Percentiles rank a stretch among this genome's conserved stretches.
Conservation (phyloP, 2,797 vertebrate species). For the Merluccius polli region DNA sequence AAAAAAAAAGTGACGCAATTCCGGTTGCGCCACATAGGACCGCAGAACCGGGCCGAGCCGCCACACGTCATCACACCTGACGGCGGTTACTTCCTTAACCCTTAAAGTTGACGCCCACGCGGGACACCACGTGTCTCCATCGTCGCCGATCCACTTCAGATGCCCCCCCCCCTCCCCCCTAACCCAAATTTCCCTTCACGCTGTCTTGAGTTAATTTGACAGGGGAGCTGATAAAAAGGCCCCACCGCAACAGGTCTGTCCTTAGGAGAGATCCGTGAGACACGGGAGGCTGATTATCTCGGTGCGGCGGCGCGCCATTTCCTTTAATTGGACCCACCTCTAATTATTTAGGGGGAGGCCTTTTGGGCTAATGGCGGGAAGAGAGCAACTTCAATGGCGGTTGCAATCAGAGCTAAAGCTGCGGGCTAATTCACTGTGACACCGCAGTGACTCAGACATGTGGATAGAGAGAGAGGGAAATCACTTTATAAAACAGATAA, state of each 20-base stretch:
- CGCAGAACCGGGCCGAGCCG: slow-evolving; percentile 26
- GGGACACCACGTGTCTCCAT: slow-evolving; percentile 7
- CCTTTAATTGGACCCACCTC: slow-evolving; percentile 40
- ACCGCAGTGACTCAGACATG: slow-evolving; percentile 38
- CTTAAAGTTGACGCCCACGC: slow-evolving; percentile 30
- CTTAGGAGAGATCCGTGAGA: slow-evolving; percentile 47
- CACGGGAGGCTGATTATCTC: slow-evolving; percentile 42
- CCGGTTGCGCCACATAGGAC: too few species aligned
- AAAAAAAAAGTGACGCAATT: too few species aligned
- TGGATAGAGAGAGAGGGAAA: slow-evolving; percentile 35
- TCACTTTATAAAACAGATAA: slow-evolving; percentile 45
- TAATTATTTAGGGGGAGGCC: slow-evolving; percentile 55
- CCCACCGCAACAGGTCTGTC: slow-evolving; percentile 19
- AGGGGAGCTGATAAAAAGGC: slow-evolving; percentile 31
- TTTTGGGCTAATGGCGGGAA: slow-evolving; percentile 18
- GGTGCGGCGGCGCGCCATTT: slow-evolving; percentile 27
- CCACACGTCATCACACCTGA: slow-evolving; percentile 42
- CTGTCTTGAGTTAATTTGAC: slow-evolving; percentile 42
- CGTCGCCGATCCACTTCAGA: slow-evolving; percentile 17
- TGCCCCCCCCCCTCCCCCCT: slow-evolving; percentile 24
- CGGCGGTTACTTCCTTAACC: slow-evolving; percentile 24
- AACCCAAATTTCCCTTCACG: slow-evolving; percentile 30
- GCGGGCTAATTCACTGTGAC: background rate
- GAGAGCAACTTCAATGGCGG: slow-evolving; percentile 1
- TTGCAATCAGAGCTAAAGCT: background rate